Evolutionary conservation across 2,113 vertebrate species (phyloP).

Genomic region (Colistium nudipinnis): DNA sequence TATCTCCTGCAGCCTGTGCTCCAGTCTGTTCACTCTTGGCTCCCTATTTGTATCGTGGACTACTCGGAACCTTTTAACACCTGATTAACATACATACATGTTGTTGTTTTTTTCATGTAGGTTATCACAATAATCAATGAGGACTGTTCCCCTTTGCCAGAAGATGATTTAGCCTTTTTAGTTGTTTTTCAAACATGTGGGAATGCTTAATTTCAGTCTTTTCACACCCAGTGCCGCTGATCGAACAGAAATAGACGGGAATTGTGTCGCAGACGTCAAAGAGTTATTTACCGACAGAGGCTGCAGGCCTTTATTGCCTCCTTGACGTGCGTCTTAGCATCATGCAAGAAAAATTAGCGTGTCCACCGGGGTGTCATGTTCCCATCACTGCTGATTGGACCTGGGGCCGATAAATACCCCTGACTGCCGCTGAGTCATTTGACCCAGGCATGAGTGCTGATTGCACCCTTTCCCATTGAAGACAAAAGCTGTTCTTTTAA

Average conservation of each 20-base stretch:
- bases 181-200: too few relatives aligned
- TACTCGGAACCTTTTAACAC: not conserved
- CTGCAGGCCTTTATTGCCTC: not conserved
- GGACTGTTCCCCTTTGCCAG: too few relatives aligned
- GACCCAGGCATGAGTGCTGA: not conserved
- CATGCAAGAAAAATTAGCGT: not conserved
- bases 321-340: too few relatives aligned
- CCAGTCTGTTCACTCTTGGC: conserved; percentile 25
- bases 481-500: not conserved
- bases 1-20: not conserved
- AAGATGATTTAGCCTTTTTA: too few relatives aligned
- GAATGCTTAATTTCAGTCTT: too few relatives aligned
- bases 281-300: not conserved
- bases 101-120: not conserved
- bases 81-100: not conserved
- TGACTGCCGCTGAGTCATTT: not conserved
- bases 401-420: not conserved
- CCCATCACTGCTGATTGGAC: not conserved
- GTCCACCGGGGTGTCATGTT: not conserved
- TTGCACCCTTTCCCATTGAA: not conserved
- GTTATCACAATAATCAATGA: not conserved
- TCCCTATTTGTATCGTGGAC: conserved; percentile 44
- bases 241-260: not conserved
- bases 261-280: not conserved
- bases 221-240: not conserved